Evolutionary conservation across 2,888 invertebrate species (phyloP).

Genomic region (Cephus pygmeus): DNA sequence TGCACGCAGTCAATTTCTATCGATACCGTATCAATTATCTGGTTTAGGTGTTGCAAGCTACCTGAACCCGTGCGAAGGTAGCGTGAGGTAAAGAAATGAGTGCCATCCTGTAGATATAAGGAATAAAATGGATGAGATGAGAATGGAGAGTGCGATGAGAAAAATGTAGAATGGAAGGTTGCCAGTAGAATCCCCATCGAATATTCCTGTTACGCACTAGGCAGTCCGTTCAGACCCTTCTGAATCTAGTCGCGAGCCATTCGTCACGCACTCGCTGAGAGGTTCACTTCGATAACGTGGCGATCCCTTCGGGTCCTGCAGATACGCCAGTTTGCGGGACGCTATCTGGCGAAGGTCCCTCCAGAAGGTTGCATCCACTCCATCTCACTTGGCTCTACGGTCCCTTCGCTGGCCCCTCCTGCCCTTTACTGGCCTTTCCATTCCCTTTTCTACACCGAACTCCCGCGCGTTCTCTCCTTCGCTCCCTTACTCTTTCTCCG

Average conservation of each 20-base stretch:
- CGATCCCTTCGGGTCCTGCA: slow-evolving; percentile 30
- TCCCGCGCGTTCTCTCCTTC: slow-evolving; percentile 24
- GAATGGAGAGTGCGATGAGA: background rate
- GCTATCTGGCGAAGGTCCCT: slow-evolving; percentile 49
- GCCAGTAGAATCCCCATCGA: slow-evolving; percentile 39
- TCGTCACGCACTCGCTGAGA: slow-evolving; percentile 65
- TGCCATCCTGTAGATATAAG: slow-evolving; percentile 6
- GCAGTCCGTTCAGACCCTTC: background rate
- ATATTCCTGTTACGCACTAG: slow-evolving; percentile 39
- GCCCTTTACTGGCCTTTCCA: slow-evolving; percentile 28
- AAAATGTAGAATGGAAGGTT: background rate
- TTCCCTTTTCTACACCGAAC: slow-evolving; percentile 37
- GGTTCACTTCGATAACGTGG: slow-evolving; percentile 57
- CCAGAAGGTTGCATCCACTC: slow-evolving; percentile 41
- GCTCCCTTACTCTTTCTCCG: slow-evolving; percentile 28
- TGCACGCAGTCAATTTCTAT: background rate
- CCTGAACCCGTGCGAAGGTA: background rate
- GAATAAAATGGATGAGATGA: background rate
- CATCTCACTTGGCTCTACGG: slow-evolving; percentile 43
- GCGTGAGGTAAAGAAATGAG: background rate
- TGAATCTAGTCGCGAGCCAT: slow-evolving; percentile 59
- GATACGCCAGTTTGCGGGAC: slow-evolving; percentile 44
- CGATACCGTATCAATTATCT: background rate
- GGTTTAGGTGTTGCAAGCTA: background rate
- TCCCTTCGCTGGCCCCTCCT: slow-evolving; percentile 28